A percentile compares a stretch with the other conserved stretches of the same genome.
phyloP scores from a whole-genome alignment of 2,888 invertebrate species.

The Tenthredo amoena region DNA sequence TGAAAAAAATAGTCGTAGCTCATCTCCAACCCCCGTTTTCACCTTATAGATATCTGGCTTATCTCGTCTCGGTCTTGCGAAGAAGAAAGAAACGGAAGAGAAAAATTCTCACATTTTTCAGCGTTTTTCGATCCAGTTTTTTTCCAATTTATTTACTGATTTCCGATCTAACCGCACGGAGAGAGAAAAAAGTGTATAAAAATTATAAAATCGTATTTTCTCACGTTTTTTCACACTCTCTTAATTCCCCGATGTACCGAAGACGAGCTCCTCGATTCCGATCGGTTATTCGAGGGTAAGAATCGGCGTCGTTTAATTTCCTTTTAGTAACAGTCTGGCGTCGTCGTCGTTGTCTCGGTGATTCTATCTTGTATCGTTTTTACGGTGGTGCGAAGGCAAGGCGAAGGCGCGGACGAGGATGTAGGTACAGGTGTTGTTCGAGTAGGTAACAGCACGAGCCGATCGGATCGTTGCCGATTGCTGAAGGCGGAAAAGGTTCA shows the following conservation, averaged over 20 bases:
- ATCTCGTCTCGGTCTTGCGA: not conserved
- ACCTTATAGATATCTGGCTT: not conserved
- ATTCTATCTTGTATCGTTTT: slow-evolving; percentile 36
- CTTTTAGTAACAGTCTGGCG: slow-evolving; percentile 44
- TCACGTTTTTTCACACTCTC: not conserved
- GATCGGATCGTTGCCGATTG: not conserved
- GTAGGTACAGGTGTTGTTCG: slow-evolving; percentile 39
- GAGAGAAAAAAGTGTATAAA: not conserved
- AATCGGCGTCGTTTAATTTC: slow-evolving; percentile 19
- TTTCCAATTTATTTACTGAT: not conserved
- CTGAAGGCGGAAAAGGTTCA: not conserved
- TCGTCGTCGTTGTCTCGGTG: slow-evolving; percentile 11
- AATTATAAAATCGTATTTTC: too few species aligned
- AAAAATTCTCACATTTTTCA: not conserved
- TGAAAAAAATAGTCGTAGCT: slow-evolving; percentile 25
- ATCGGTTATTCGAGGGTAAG: too few species aligned
- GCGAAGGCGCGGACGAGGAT: slow-evolving; percentile 29
- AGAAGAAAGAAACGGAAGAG: not conserved
- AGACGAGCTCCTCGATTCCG: not conserved
- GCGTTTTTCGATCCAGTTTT: not conserved
- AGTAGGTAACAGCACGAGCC: not conserved
- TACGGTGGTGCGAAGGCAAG: not conserved
- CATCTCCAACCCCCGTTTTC: not conserved
- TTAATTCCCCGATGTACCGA: not conserved
- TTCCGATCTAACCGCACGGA: not conserved